A percentile compares a stretch with the other conserved stretches of the same genome.
Evolutionary conservation across 2,113 vertebrate species (phyloP).

Genomic region (Cygnus buccinator): DNA sequence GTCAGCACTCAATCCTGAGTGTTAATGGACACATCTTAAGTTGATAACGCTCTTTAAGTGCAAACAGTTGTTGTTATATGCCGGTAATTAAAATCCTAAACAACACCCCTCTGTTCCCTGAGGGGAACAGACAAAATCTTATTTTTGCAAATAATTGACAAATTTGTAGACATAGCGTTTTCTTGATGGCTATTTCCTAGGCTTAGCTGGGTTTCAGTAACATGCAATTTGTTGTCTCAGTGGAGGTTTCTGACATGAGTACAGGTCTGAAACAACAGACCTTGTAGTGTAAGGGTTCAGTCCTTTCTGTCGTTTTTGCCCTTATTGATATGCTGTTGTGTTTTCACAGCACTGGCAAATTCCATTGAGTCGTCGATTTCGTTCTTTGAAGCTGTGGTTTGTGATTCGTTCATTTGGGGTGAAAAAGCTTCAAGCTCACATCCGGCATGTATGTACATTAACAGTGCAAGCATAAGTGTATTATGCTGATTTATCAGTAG

Average conservation of each 20-base stretch:
- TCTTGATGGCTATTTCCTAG: not conserved
- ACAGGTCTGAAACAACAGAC: not conserved
- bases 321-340: not conserved
- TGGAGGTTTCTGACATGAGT: not conserved
- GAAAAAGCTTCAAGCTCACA: conserved; percentile 92
- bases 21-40: not conserved
- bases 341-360: conserved; percentile 94
- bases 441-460: conserved; percentile 86
- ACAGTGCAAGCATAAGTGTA: rapidly evolving
- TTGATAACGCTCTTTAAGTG: not conserved
- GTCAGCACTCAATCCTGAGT: not conserved
- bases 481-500: not conserved
- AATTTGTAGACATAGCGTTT: not conserved
- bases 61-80: not conserved
- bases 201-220: not conserved
- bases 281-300: not conserved
- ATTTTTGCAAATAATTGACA: not conserved
- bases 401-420: conserved; percentile 95
- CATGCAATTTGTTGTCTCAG: not conserved
- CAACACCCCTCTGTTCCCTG: not conserved
- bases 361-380: conserved; percentile 93
- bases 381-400: conserved; percentile 96
- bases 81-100: not conserved
- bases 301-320: not conserved
- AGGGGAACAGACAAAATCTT: not conserved